Evolutionary conservation across 2,888 invertebrate species (phyloP).

Genomic region (Aspidiotus rigidus): DNA sequence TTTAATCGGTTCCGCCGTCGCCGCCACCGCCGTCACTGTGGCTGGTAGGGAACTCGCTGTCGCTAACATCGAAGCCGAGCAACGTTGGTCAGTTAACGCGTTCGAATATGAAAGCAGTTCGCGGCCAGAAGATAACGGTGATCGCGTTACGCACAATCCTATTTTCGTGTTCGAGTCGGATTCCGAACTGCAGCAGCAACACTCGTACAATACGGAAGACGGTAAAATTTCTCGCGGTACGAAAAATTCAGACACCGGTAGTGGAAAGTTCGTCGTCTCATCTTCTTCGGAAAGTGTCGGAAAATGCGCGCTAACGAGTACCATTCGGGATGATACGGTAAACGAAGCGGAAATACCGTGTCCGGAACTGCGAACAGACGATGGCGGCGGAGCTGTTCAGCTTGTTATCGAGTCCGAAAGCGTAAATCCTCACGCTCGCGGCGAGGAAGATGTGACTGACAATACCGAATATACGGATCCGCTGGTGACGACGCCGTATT

Average conservation of each 20-base stretch:
- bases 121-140: slow-evolving; percentile 17
- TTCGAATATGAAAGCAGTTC: not conserved
- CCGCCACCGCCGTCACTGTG: not conserved
- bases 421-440: not conserved
- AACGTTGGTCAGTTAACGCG: not conserved
- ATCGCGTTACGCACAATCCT: slow-evolving; percentile 16
- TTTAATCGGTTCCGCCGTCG: slow-evolving; percentile 1
- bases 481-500: slow-evolving; percentile 26
- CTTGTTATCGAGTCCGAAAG: not conserved
- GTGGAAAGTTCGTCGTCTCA: not conserved
- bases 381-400: not conserved
- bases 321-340: not conserved
- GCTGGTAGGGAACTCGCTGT: slow-evolving; percentile 11
- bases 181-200: not conserved
- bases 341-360: not conserved
- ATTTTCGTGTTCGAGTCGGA: slow-evolving; percentile 17
- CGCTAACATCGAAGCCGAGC: slow-evolving; percentile 7
- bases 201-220: slow-evolving; percentile 3
- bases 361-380: not conserved
- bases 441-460: slow-evolving; percentile 12
- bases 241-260: not conserved
- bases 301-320: not conserved
- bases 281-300: not conserved
- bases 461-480: slow-evolving; percentile 20
- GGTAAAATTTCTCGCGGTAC: not conserved